Base-by-base conservation (phyloP, 2,888 invertebrate genomes). In the Graphium colonna region DNA sequence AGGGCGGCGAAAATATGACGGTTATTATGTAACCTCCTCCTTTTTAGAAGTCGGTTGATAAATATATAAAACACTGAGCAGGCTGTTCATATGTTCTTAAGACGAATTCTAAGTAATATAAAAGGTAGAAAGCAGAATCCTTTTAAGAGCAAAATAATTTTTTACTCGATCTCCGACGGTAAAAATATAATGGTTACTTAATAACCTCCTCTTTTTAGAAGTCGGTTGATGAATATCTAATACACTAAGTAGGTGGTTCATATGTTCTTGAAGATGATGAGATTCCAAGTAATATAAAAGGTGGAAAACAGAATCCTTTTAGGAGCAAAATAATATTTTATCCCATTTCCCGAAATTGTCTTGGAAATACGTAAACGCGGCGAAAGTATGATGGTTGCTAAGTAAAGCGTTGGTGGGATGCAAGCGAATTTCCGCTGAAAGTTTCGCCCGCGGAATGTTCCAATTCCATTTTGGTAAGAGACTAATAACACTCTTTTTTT, bases 401-500 rank as follows among this genome's bases (percentile, higher is more conserved):
- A 83, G 86, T 86, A 82, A 84, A 82, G 82, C 80, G 82, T 83
- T 21, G 85, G 81, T 77, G 82, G 82, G 70, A 75, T 75, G 74
- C 73, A 73, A 64, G 72, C 65, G 69, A 70, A 85, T 84, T 82
- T 86, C 78, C 85, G 78, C 82, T 83, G 77, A 80, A 87, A 88
- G 80, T 82, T 86, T 86, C 82, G 75, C 77, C 82, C n/a, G 71
- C 74, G 79, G 77, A 88, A 88, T 86, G 89, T 85, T 87, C 86
- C 87, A 87, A 87, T 88, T 88, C 88, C 88, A 89, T 89, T 88
- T 88, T 86, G 85, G 85, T 87, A 83, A 87, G 80, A 87, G 87
- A 87, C 89, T 89, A 88, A 89, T 89, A 89, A 89, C 85, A 88
- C 75, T 83, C 84, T 87, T 83, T n/a, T 21, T 51, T 83, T 85